A percentile compares a stretch with the other conserved stretches of the same genome.
These are phyloP conservation scores for Sprattus sprattus DNA, from an alignment of 2,113 vertebrate genomes.

Conservation along the genomic window DNA sequence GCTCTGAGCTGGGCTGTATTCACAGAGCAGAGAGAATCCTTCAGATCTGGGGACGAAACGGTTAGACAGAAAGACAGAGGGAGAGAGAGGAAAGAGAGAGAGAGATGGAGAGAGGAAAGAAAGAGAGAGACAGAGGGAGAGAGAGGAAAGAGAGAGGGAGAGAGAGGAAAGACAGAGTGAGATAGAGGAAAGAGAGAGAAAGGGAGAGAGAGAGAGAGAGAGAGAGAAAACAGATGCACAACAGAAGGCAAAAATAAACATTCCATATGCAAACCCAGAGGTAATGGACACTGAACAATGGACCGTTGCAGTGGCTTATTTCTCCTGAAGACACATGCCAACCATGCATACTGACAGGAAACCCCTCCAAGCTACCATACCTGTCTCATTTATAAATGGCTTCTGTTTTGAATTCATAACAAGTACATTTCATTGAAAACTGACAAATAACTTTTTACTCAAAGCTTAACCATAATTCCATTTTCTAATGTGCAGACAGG, in stretches of 20 bases:
- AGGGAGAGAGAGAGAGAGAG: background rate
- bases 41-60: background rate
- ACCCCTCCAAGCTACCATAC: background rate
- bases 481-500: background rate
- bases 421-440: background rate
- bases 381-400: background rate
- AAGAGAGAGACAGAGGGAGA: background rate
- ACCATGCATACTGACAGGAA: background rate
- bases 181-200: background rate
- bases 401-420: background rate
- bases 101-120: background rate
- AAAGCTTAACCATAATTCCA: background rate
- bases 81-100: background rate
- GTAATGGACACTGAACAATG: slow-evolving; percentile 10
- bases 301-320: background rate
- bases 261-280: slow-evolving; percentile 21
- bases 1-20: background rate
- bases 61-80: background rate
- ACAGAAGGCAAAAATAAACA: slow-evolving; percentile 20
- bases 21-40: background rate
- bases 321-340: background rate
- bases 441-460: background rate
- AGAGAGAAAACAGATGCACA: slow-evolving; percentile 13
- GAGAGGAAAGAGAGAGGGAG: background rate
- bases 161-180: background rate